Evolutionary conservation across 2,888 invertebrate genomes (phyloP).

Genomic region (Horisme vitalbata): DNA sequence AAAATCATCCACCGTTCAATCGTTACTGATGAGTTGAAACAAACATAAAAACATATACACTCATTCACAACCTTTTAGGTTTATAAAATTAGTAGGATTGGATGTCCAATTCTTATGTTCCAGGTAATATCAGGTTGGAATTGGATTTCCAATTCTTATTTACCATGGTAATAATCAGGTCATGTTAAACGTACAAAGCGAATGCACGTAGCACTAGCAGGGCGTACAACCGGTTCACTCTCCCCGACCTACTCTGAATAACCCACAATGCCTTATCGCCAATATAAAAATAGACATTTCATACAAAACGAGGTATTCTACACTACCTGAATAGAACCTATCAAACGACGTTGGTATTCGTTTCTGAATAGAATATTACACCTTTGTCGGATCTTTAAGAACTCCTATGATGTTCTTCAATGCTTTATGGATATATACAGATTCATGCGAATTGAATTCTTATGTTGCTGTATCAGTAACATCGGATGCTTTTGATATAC

Average conservation of each 20-base stretch:
- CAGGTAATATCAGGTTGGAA: too few relatives aligned
- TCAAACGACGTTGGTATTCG: neutral
- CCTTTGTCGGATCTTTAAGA: slow-evolving; percentile 4
- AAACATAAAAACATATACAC: too few relatives aligned
- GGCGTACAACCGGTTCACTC: slow-evolving; percentile 31
- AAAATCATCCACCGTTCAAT: too few relatives aligned
- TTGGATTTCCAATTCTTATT: neutral
- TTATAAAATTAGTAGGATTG: too few relatives aligned
- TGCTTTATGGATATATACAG: neutral
- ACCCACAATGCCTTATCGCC: slow-evolving; percentile 16
- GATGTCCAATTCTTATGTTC: too few relatives aligned
- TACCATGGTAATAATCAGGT: slow-evolving; percentile 12
- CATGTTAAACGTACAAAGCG: slow-evolving; percentile 17
- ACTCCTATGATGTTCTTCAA: neutral
- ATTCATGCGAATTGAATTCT: neutral
- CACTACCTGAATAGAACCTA: slow-evolving; percentile 9
- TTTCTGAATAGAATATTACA: slow-evolving; percentile 8
- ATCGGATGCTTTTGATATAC: too few relatives aligned
- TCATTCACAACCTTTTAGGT: too few relatives aligned
- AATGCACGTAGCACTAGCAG: slow-evolving; percentile 14
- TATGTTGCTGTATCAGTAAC: too few relatives aligned
- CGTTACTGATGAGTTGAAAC: too few relatives aligned
- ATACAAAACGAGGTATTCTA: slow-evolving; percentile 14
- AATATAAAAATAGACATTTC: slow-evolving; percentile 20
- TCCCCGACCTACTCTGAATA: slow-evolving; percentile 33